phyloP scores from a whole-genome alignment of 2,113 vertebrate genomes.

The Myotis yumanensis region DNA sequence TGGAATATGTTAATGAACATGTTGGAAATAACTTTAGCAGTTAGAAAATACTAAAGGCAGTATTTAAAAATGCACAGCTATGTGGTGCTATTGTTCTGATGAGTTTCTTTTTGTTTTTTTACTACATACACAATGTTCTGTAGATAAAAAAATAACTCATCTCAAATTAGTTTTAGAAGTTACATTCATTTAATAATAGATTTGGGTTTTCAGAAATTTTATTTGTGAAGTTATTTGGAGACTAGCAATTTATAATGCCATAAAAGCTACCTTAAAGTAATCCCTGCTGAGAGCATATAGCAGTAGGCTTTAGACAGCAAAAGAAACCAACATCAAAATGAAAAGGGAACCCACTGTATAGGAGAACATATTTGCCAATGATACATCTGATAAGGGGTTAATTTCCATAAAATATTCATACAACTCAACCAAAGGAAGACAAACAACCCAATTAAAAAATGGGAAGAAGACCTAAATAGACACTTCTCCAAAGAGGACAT shows the following conservation, averaged over 20 bases:
- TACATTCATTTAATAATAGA: background rate
- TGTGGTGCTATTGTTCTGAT: background rate
- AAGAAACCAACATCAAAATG: no score
- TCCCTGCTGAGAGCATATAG: background rate
- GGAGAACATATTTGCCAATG: no score
- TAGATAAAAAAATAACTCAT: background rate
- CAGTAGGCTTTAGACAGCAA: background rate
- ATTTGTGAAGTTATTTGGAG: background rate
- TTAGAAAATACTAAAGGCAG: background rate
- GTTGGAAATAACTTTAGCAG: constrained; percentile 7
- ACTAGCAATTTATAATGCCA: background rate
- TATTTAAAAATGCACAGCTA: background rate
- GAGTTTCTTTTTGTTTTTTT: background rate
- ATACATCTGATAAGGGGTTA: no score
- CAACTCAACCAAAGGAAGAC: no score
- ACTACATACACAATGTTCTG: background rate
- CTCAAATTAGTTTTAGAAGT: background rate
- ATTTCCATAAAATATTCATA: no score
- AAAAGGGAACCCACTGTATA: no score
- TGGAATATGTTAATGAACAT: background rate
- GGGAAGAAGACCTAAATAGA: no score
- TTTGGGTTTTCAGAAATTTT: background rate
- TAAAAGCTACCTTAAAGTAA: background rate
- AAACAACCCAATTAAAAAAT: no score
- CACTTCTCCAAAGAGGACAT: no score